A percentile compares a stretch with the other conserved stretches of the same genome.
phyloP scores from a whole-genome alignment of 92 coral and sea anemone genomes.

The Phenganax stokvisi region DNA sequence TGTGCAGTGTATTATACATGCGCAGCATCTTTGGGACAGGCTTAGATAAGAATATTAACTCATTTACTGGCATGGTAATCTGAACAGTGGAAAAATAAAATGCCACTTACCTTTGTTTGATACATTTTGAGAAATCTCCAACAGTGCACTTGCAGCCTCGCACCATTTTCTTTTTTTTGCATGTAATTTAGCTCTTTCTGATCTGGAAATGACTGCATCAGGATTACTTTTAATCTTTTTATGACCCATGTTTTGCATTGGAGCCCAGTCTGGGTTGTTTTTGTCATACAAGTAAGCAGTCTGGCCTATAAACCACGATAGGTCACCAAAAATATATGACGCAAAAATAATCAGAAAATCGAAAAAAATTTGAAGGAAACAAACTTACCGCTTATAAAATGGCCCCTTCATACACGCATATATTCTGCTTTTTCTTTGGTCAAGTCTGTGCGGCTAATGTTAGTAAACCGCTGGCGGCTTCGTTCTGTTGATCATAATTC shows the following conservation, averaged over 20 bases:
- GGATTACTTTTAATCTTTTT: neutral
- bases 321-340: too few species aligned
- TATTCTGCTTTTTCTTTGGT: slow-evolving; percentile 48
- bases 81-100: too few species aligned
- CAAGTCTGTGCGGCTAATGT: slow-evolving; percentile 45
- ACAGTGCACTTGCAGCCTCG: too few species aligned
- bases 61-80: too few species aligned
- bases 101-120: too few species aligned
- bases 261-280: neutral
- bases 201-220: neutral
- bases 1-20: too few species aligned
- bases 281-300: neutral
- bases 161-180: neutral
- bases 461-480: slow-evolving; percentile 42
- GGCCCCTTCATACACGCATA: slow-evolving; percentile 53
- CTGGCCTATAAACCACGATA: neutral
- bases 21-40: too few species aligned
- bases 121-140: too few species aligned
- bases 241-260: neutral
- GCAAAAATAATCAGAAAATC: too few species aligned
- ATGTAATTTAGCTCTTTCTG: neutral
- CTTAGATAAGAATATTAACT: too few species aligned
- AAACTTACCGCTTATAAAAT: slow-evolving; percentile 56
- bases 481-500: slow-evolving; percentile 38
- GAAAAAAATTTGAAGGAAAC: neutral